A percentile compares a stretch with the other conserved stretches of the same genome.
phyloP scores from a whole-genome alignment of 2,888 invertebrate genomes.

The Sinodicranocentrus sp. region DNA sequence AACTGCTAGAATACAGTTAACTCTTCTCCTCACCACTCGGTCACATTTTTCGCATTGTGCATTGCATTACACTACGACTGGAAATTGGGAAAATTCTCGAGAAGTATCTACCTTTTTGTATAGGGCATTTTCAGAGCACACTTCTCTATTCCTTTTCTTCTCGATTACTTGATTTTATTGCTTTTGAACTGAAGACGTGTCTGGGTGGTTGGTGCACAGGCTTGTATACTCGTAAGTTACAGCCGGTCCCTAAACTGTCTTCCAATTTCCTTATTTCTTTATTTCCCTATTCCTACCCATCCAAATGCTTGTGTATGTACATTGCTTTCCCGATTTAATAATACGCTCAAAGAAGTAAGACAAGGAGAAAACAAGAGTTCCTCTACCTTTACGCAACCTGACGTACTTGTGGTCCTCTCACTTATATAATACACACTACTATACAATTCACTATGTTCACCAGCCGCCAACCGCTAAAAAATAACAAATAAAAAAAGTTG shows the following conservation, averaged over 20 bases:
- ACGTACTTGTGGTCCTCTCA: too few species aligned
- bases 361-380: neutral
- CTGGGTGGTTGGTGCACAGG: neutral
- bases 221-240: constrained; percentile 12
- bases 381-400: constrained; percentile 8
- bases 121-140: too few species aligned
- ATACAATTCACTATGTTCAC: too few species aligned
- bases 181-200: constrained; percentile 21
- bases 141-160: neutral
- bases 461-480: constrained; percentile 10
- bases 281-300: neutral
- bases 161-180: constrained; percentile 28
- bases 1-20: too few species aligned
- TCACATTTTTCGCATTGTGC: too few species aligned
- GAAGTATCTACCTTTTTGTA: too few species aligned
- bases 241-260: constrained; percentile 8
- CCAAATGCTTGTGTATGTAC: neutral
- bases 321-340: too few species aligned
- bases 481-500: neutral
- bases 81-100: too few species aligned
- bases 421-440: too few species aligned
- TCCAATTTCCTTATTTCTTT: constrained; percentile 11
- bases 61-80: too few species aligned
- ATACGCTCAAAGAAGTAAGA: neutral
- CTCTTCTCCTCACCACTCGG: too few species aligned